Conservation (phyloP, 2,888 invertebrate genomes). For the Leistus spinibarbis region DNA sequence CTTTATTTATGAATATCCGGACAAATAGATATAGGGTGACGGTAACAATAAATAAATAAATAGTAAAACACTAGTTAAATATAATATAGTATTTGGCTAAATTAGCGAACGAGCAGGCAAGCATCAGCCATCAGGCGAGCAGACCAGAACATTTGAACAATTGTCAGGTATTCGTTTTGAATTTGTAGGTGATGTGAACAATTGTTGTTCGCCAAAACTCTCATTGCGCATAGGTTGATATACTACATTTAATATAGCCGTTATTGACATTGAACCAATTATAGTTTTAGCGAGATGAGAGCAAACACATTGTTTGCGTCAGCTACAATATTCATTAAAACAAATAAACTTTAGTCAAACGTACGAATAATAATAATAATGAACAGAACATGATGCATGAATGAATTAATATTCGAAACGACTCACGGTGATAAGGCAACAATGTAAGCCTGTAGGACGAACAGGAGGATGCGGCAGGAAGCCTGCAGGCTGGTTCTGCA, state of each 20-base stretch:
- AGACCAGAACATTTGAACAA: not conserved
- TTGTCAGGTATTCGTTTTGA: no score
- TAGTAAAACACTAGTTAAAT: not conserved
- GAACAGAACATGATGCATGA: not conserved
- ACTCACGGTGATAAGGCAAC: slow-evolving; percentile 27
- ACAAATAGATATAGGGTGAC: no score
- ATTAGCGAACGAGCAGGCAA: not conserved
- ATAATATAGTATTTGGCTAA: not conserved
- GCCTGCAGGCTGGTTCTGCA: slow-evolving; percentile 23
- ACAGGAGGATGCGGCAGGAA: slow-evolving; percentile 15
- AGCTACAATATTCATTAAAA: no score
- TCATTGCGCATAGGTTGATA: no score
- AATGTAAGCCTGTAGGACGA: slow-evolving; percentile 21
- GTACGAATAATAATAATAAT: not conserved
- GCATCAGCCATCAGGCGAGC: not conserved
- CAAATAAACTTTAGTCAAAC: not conserved
- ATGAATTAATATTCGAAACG: not conserved
- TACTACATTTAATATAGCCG: no score
- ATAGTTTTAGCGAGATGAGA: no score
- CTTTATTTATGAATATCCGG: no score
- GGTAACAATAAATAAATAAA: no score
- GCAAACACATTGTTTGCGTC: no score
- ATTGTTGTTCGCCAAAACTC: no score
- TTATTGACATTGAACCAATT: no score
- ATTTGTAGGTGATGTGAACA: no score